Conservation (phyloP, 2,113 vertebrate genomes). For the Lanius collurio region DNA sequence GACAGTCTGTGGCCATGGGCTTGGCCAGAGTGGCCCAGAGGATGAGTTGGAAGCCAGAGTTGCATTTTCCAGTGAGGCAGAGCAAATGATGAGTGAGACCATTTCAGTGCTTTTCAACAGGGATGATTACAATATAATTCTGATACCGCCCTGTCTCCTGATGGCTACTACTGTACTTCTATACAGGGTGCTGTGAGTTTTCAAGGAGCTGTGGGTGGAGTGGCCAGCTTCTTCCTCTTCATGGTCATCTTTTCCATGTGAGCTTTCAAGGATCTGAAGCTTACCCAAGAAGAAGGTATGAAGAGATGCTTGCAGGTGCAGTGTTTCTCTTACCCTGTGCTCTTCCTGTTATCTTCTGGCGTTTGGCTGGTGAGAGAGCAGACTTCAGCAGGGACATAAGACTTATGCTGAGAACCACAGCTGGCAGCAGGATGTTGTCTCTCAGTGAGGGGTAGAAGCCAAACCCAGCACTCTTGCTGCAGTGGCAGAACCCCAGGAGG, state of each 20-base stretch:
- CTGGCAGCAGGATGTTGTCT: neutral
- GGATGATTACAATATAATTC: neutral
- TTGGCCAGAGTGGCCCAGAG: neutral
- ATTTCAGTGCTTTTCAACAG: neutral
- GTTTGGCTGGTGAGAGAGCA: neutral
- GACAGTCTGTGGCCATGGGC: neutral
- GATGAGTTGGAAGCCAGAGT: neutral
- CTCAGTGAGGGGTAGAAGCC: neutral
- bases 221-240: neutral
- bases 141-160: neutral
- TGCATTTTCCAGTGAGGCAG: neutral
- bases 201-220: neutral
- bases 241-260: neutral
- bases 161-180: neutral
- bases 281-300: neutral
- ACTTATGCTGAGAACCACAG: neutral
- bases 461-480: fast-evolving
- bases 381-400: neutral
- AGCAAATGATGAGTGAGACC: neutral
- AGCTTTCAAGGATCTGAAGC: neutral
- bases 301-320: neutral
- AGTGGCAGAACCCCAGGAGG: neutral
- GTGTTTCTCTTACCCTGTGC: neutral
- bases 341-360: neutral
- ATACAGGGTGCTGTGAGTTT: neutral